These are phyloP conservation scores for Abrostola tripartita DNA, from an alignment of 2,888 invertebrate species.

Conservation along the genomic window DNA sequence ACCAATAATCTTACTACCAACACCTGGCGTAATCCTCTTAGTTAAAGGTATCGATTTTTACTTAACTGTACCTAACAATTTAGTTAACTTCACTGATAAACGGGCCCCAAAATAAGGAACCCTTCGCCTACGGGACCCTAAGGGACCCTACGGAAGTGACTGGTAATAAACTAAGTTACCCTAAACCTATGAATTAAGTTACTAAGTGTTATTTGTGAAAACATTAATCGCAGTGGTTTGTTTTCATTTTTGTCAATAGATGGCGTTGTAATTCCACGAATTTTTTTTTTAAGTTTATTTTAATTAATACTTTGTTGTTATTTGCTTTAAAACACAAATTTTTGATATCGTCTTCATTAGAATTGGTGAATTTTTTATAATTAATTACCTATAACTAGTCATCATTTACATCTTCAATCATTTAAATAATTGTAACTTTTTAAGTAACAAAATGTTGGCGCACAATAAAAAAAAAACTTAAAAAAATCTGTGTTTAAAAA, in stretches of 20 bases:
- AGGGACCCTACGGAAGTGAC: constrained; percentile 59
- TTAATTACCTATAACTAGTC: too few species aligned
- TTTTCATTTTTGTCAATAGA: constrained; percentile 1
- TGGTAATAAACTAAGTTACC: constrained; percentile 53
- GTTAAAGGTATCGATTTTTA: constrained; percentile 46
- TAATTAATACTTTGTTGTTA: too few species aligned
- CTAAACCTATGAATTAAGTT: constrained; percentile 35
- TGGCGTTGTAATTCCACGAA: background rate
- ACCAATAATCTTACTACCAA: background rate
- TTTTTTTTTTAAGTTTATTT: background rate
- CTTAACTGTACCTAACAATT: constrained; percentile 33
- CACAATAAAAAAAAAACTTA: too few species aligned
- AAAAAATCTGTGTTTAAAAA: too few species aligned
- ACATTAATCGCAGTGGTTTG: background rate
- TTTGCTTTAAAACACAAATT: too few species aligned
- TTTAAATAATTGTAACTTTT: background rate
- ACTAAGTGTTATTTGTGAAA: constrained; percentile 32
- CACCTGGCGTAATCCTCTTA: background rate
- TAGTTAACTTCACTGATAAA: constrained; percentile 23
- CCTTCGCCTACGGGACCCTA: constrained; percentile 3
- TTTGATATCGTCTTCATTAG: too few species aligned
- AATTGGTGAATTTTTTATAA: too few species aligned
- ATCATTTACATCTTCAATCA: too few species aligned
- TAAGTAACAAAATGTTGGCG: background rate
- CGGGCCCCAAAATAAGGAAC: constrained; percentile 5